Conservation (phyloP, 1,140 invertebrate genomes). For the Polyergus mexicanus region DNA sequence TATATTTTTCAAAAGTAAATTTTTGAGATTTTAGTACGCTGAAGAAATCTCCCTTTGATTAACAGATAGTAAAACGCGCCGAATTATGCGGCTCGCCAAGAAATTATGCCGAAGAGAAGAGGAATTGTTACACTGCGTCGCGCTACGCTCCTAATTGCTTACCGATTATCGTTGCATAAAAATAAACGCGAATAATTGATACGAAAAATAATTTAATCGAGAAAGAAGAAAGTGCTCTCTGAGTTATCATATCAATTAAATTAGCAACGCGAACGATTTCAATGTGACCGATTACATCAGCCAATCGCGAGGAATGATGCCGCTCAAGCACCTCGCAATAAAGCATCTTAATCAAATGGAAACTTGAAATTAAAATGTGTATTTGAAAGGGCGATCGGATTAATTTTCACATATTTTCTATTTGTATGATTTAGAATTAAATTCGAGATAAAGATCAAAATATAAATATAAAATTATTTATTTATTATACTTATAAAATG, state of each 20-base stretch:
- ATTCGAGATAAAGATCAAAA: neutral
- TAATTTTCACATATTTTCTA: neutral
- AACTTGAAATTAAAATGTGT: constrained; percentile 38
- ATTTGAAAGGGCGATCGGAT: neutral
- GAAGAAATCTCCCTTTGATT: constrained; percentile 38
- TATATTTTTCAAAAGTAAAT: neutral
- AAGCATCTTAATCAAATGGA: constrained; percentile 42
- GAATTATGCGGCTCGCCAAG: neutral
- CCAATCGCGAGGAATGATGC: constrained; percentile 23
- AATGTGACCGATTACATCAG: neutral
- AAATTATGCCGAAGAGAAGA: constrained; percentile 3
- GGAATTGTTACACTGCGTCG: constrained; percentile 64
- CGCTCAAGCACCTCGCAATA: constrained; percentile 37
- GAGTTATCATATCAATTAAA: constrained; percentile 48
- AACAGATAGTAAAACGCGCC: constrained; percentile 20
- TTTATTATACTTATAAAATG: neutral
- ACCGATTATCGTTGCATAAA: constrained; percentile 1
- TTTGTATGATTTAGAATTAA: neutral
- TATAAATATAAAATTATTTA: constrained; percentile 6
- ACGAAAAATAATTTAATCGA: constrained; percentile 5
- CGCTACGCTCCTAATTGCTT: constrained; percentile 60
- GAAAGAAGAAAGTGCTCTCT: neutral
- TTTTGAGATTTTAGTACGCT: constrained; percentile 17
- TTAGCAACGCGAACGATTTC: neutral
- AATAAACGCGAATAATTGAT: constrained; percentile 20